Conservation (phyloP, 1,140 invertebrate genomes). For the Scylla paramamosain region DNA sequence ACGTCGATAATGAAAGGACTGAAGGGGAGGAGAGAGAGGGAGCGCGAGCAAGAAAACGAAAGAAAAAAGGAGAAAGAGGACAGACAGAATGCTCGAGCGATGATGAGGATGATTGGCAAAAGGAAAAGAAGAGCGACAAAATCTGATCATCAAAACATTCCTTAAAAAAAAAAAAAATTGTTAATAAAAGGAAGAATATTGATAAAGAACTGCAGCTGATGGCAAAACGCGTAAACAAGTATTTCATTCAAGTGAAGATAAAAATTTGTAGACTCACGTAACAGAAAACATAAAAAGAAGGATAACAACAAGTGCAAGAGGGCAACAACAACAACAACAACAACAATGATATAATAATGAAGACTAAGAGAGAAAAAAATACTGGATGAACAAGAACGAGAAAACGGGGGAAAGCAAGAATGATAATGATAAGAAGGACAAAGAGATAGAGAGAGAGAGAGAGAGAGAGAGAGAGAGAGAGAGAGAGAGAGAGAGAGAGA, state of each 20-base stretch:
- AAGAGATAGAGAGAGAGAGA: not conserved
- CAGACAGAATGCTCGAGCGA: not conserved
- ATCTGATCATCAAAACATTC: no score
- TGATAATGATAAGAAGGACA: not conserved
- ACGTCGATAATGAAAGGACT: not conserved
- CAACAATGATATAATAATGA: not conserved
- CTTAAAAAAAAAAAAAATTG: not conserved
- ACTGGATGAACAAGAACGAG: not conserved
- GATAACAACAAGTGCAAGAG: no score
- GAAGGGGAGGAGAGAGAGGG: not conserved
- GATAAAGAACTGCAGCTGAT: not conserved
- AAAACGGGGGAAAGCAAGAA: not conserved
- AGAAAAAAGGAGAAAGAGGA: not conserved
- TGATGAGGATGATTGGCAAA: not conserved
- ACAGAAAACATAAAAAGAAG: no score
- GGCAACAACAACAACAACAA: not conserved
- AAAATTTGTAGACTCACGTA: no score
- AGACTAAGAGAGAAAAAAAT: not conserved
- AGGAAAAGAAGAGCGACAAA: no score
- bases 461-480: not conserved
- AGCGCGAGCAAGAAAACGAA: not conserved
- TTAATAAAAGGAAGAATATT: not conserved
- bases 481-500: not conserved
- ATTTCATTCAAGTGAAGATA: no score
- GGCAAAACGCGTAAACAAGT: not conserved